Conservation (phyloP, 2,113 vertebrate genomes). For the Centropus unirufus region DNA sequence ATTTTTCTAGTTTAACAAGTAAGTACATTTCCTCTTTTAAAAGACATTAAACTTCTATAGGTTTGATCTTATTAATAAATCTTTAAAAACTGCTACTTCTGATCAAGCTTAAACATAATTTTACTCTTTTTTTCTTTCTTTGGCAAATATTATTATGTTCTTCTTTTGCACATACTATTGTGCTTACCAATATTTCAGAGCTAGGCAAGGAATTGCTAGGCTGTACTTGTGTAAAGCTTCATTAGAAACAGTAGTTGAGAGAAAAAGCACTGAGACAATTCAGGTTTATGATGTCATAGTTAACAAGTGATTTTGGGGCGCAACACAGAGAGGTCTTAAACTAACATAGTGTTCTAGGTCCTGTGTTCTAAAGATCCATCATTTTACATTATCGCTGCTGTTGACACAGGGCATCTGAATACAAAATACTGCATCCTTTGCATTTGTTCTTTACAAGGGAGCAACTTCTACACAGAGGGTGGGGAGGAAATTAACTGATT, state of each 20-base stretch:
- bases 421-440: background rate
- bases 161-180: background rate
- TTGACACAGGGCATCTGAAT: background rate
- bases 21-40: background rate
- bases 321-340: background rate
- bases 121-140: background rate
- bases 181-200: background rate
- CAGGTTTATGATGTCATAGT: background rate
- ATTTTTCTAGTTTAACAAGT: background rate
- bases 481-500: background rate
- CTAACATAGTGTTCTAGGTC: background rate
- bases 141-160: background rate
- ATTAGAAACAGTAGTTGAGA: background rate
- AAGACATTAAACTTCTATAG: background rate
- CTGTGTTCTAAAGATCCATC: background rate
- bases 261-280: background rate
- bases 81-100: background rate
- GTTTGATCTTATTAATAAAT: background rate
- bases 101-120: background rate
- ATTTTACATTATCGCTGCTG: background rate
- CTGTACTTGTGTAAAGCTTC: background rate
- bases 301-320: background rate
- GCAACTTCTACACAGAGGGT: background rate
- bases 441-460: accelerated
- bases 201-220: background rate